A percentile compares a stretch with the other conserved stretches of the same genome.
phyloP scores from a whole-genome alignment of 2,113 vertebrate species.

The Pavo muticus region DNA sequence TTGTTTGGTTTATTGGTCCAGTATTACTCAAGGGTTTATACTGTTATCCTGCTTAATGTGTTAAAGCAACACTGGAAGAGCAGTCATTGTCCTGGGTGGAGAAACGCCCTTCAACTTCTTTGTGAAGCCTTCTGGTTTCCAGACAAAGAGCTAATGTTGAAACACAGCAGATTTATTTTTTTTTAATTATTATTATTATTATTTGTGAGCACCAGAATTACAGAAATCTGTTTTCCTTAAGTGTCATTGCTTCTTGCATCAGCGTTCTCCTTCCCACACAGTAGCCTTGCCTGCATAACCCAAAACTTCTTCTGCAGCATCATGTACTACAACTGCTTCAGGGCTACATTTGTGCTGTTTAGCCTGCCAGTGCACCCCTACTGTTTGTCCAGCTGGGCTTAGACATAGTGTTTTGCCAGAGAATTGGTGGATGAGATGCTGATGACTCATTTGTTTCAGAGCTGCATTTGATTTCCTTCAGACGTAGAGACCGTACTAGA shows the following conservation, averaged over 20 bases:
- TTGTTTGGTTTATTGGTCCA: background rate
- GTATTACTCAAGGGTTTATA: background rate
- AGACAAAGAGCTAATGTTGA: background rate
- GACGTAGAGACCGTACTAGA: background rate
- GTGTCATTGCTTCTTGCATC: background rate
- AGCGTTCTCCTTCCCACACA: background rate
- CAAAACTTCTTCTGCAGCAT: background rate
- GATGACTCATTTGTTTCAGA: slow-evolving; percentile 17
- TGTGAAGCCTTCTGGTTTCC: background rate
- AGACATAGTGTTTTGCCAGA: background rate
- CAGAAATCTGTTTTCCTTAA: background rate
- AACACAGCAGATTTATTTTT: background rate
- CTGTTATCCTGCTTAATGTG: background rate
- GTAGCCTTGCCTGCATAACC: background rate
- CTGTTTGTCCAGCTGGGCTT: slow-evolving; percentile 32
- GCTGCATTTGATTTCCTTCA: background rate
- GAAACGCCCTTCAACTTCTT: background rate
- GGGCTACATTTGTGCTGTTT: background rate
- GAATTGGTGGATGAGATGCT: background rate
- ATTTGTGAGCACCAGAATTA: background rate
- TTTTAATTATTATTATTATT: no score
- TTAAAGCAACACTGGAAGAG: background rate
- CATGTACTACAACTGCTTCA: background rate
- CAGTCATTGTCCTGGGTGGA: background rate
- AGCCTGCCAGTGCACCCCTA: background rate